Evolutionary conservation across 1,140 invertebrate species (phyloP).

Genomic region (Thalassaphorura encarpata): DNA sequence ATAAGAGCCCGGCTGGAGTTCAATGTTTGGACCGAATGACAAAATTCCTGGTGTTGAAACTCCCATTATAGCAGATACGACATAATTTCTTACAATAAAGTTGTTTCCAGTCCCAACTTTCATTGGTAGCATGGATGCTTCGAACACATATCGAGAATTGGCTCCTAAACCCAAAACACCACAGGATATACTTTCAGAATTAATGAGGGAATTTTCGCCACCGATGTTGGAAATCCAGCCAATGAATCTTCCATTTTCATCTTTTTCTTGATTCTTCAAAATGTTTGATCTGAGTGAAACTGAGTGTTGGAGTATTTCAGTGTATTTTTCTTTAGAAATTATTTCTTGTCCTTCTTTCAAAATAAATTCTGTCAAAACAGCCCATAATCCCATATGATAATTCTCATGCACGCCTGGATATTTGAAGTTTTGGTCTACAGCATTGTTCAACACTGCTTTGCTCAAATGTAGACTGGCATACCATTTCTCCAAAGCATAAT

Average conservation of each 20-base stretch:
- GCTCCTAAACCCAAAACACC: slow-evolving; percentile 7
- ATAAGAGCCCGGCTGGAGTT: no score
- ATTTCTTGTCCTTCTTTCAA: background rate
- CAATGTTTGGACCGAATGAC: no score
- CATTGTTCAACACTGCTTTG: background rate
- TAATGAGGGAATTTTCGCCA: background rate
- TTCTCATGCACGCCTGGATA: slow-evolving; percentile 15
- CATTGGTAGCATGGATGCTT: slow-evolving; percentile 2
- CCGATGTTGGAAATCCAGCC: slow-evolving; percentile 19
- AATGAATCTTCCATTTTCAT: background rate
- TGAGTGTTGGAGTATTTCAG: slow-evolving; percentile 5
- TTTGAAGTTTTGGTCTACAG: slow-evolving; percentile 1
- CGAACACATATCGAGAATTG: slow-evolving; percentile 3
- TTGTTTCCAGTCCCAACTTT: background rate
- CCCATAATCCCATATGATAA: slow-evolving; percentile 19
- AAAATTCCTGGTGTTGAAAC: no score
- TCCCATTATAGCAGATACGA: background rate
- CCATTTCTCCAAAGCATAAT: background rate
- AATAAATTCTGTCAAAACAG: slow-evolving; percentile 9
- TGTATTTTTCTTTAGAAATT: background rate
- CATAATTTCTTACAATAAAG: slow-evolving; percentile 7
- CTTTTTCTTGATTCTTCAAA: slow-evolving; percentile 12
- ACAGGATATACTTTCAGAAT: slow-evolving; percentile 10
- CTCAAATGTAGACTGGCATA: background rate
- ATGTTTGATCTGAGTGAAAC: slow-evolving; percentile 12